Base-by-base conservation (phyloP, 1,140 invertebrate species). In the Diabrotica undecimpunctata region DNA sequence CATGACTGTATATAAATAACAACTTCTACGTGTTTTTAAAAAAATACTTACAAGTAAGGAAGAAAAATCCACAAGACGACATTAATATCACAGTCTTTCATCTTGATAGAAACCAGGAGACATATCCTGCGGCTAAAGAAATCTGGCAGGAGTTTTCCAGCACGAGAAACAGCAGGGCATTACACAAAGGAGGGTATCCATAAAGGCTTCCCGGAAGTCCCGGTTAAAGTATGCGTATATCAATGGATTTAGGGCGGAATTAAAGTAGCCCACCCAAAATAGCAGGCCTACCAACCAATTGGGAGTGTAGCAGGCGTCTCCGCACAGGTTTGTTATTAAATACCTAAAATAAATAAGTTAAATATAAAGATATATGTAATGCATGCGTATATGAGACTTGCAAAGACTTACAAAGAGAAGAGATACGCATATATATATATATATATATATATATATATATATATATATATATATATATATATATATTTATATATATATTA, bases 151-250 rank as follows among this genome's bases (percentile, higher is more conserved):
- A 35, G 75, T 77, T 64, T 78, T 78, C 77, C 77, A 79, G 54
- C 76, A 77, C 13, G 70, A 66, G 68, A 83, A 80, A 87, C 84
- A 88, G 73, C 90, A 92, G 37, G 90, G 90, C 68, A 94, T 85
- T 5, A 90, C 88, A 77, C 91, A 93, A 76, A 91, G 87, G 60
- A 97, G 82, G 13, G 94, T 96, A 78, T 96, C 93, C 79, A 94
- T 95, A 81, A 98, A 98, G 25, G 96, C 96, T 78, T 95, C 92
- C 77, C 96, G 85, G 81, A 99, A 99, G 79, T 99, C 97, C 35
- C 95, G 85, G 81, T 99, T 98, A 83, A 98, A 99, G 81, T 98
- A 98, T 66, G 95, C 95, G 82, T 99, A 99, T 73, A 98, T 97
- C 63, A 97, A 83, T 0, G 95, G 96, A 81, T 98, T 98, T 35